phyloP scores from a whole-genome alignment of 2,797 vertebrate species.

The Chromobotia macracanthus region DNA sequence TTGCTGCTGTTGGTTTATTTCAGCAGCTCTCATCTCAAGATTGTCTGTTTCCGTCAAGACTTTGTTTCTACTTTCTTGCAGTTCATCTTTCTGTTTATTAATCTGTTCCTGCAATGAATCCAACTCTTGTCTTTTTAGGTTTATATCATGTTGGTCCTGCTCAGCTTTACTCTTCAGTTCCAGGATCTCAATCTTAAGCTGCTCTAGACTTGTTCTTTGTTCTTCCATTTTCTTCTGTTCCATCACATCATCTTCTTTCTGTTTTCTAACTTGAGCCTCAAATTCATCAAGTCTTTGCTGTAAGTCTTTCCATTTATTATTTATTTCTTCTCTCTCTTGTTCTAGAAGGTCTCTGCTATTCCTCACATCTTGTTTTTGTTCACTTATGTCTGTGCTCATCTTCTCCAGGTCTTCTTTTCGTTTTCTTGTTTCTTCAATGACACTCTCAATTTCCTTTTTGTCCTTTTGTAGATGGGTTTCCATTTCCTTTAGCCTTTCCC shows the following conservation, averaged over 20 bases:
- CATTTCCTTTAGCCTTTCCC: constrained; percentile 11
- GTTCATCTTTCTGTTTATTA: background rate
- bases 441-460: background rate
- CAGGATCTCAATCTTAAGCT: background rate
- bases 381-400: background rate
- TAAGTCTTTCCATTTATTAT: constrained; percentile 12
- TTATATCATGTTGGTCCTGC: background rate
- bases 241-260: background rate
- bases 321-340: constrained; percentile 19
- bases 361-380: background rate
- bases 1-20: constrained; percentile 1
- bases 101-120: background rate
- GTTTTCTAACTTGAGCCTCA: background rate
- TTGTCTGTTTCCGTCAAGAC: background rate
- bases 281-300: background rate
- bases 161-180: background rate
- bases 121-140: background rate
- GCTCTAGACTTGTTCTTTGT: background rate
- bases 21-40: background rate
- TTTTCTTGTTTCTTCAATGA: constrained; percentile 6
- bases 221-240: background rate
- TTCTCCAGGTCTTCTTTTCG: background rate
- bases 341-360: background rate
- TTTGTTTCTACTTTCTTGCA: constrained; percentile 16
- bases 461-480: background rate